Base-by-base conservation (phyloP, 2,888 invertebrate species). In the Mallateleia sp. region DNA sequence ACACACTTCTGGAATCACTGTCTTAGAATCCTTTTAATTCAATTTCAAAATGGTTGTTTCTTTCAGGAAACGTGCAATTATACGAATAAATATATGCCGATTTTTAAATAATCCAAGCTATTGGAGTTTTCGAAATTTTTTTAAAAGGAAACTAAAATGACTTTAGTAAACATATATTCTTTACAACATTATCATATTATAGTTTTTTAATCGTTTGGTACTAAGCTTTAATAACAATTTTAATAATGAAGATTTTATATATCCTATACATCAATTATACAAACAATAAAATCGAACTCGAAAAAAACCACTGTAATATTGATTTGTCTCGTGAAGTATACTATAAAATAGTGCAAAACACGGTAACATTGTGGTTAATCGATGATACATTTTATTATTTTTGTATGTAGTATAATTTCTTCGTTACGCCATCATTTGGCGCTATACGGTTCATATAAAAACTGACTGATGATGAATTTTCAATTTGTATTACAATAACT, bases 341-440 rank as follows among this genome's bases (percentile, higher is more conserved):
- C 54, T 54, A 47, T 18, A 15, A 50, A 50, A 28, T 9, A 47
- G 14, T 75, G 64, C 54, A 81, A 64, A 62, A 74, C 45, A 60
- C 28, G 32, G 38, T 64, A 74, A 82, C 81, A 74, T 74, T 82
- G 74, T 74, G 58, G 60, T 67, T 50, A 54, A 38, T 82, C 81
- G 74, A 82, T 82, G 81, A 74, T 82, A 74, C 81, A 72, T 72
- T 79, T 47, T 62, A 60, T 38, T 50, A 28, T 38, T 45, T 69
- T 72, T 22, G 45, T 58, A 20, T 38, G 34, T 62, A 69, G 25
- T 52, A 62, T 42, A 58, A 47, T 72, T 62, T 71, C 24, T 71
- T 72, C 72, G 80, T 72, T 80, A 60, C 58, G 69, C 38, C 60
- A 42, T 71, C 47, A 32, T 14, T 71, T 56, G 64, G 66, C 80